These are phyloP conservation scores for Rousettus madagascariensis DNA, from an alignment of 2,797 vertebrate species.

Conservation along the genomic window DNA sequence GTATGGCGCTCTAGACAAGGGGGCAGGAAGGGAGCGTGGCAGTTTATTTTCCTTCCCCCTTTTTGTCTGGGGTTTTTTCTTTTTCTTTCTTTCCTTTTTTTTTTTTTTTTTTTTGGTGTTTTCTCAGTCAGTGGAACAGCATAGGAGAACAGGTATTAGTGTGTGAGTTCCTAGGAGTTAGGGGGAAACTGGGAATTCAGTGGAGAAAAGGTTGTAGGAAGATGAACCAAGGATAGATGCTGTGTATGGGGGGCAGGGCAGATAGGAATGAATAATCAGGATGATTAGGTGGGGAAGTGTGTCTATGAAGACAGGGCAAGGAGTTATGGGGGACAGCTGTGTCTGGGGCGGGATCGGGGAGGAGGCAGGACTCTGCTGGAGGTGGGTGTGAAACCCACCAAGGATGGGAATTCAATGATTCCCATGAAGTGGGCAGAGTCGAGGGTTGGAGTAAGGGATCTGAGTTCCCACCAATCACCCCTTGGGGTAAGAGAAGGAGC, in stretches of 20 bases:
- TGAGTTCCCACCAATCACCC: constrained; percentile 57
- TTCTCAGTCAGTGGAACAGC: constrained; percentile 66
- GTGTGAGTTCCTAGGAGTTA: neutral
- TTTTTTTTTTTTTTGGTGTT: constrained; percentile 70
- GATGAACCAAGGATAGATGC: neutral
- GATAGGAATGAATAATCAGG: neutral
- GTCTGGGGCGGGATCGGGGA: neutral
- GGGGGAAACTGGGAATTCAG: neutral
- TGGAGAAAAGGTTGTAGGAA: neutral
- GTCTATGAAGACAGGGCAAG: neutral
- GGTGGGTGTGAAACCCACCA: constrained; percentile 71
- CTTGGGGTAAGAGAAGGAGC: constrained; percentile 34
- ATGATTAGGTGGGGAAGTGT: neutral
- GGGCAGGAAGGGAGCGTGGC: neutral
- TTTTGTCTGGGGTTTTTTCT: constrained; percentile 72
- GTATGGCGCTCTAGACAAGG: constrained; percentile 54
- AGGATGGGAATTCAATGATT: constrained; percentile 53
- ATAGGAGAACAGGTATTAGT: neutral
- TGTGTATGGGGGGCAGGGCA: neutral
- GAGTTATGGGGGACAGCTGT: neutral
- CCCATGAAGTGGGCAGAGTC: constrained; percentile 65
- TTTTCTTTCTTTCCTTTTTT: constrained; percentile 47
- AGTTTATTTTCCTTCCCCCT: constrained; percentile 48
- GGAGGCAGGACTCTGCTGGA: constrained; percentile 72
- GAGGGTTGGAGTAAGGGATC: constrained; percentile 12